A percentile compares a stretch with the other conserved stretches of the same genome.
Conservation (phyloP, 2,888 invertebrate species). For the Eilema sororculum region DNA sequence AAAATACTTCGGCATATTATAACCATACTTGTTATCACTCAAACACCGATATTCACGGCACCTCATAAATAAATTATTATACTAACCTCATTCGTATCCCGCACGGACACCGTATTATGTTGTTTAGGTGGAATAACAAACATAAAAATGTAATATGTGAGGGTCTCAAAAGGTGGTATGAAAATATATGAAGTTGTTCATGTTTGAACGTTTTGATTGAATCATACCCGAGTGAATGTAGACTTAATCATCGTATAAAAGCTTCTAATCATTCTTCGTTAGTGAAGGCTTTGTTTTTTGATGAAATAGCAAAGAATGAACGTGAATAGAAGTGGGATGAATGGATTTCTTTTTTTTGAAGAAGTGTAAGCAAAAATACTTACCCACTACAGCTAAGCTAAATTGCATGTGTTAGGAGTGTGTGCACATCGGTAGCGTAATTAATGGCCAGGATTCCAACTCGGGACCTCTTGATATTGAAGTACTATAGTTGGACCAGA, state of each 20-base stretch:
- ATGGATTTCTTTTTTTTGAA: no score
- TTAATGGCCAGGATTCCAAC: no score
- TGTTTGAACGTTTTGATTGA: not conserved
- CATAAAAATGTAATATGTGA: constrained; percentile 1
- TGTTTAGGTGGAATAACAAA: not conserved
- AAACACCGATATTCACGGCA: not conserved
- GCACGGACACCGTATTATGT: not conserved
- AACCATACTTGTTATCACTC: not conserved
- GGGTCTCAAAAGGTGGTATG: not conserved
- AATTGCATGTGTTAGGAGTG: no score
- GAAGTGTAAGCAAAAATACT: no score
- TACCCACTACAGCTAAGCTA: no score
- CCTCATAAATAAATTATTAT: not conserved
- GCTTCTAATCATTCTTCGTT: not conserved
- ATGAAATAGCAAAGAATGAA: no score
- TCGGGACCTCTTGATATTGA: no score
- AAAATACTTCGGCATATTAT: not conserved
- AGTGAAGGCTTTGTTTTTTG: not conserved
- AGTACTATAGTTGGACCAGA: no score
- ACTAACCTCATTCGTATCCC: not conserved
- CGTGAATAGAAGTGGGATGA: no score
- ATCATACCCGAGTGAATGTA: not conserved
- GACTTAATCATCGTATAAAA: not conserved
- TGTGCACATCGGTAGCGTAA: no score
- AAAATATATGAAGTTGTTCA: not conserved